Evolutionary conservation across 2,797 vertebrate genomes (phyloP).

Genomic region (Podarcis siculus): DNA sequence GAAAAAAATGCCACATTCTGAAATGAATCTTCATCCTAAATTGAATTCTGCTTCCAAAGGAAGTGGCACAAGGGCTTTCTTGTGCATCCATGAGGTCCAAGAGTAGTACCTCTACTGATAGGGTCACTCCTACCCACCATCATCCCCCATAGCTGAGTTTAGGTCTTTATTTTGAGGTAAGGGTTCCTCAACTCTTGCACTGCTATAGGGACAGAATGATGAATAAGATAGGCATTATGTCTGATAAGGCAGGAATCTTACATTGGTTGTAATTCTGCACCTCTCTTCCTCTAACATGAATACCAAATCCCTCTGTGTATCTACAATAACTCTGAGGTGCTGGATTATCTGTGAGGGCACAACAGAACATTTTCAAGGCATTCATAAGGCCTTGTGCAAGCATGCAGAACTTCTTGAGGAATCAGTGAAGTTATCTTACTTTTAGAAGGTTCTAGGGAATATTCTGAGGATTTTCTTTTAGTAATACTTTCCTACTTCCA

Average conservation of each 20-base stretch:
- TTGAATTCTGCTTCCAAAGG: not conserved
- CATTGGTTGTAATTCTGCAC: too few relatives aligned
- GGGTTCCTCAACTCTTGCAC: not conserved
- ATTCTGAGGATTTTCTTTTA: too few relatives aligned
- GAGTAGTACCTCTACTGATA: not conserved
- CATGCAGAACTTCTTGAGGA: not conserved
- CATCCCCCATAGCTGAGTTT: not conserved
- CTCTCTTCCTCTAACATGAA: too few relatives aligned
- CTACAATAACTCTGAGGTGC: too few relatives aligned
- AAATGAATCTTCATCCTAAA: not conserved
- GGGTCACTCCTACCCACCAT: not conserved
- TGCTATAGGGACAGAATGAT: too few relatives aligned
- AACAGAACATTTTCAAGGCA: not conserved
- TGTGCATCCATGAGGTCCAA: not conserved
- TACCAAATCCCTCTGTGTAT: too few relatives aligned
- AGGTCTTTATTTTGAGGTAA: not conserved
- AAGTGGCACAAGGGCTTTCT: not conserved
- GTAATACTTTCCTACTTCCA: too few relatives aligned
- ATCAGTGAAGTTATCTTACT: not conserved
- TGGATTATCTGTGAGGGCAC: too few relatives aligned
- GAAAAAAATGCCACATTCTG: not conserved
- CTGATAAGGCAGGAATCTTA: too few relatives aligned
- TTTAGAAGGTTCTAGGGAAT: not conserved
- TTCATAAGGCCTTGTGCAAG: not conserved
- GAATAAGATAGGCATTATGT: too few relatives aligned